Conservation (phyloP, 2,888 invertebrate species). For the Tiliacea aurago region DNA sequence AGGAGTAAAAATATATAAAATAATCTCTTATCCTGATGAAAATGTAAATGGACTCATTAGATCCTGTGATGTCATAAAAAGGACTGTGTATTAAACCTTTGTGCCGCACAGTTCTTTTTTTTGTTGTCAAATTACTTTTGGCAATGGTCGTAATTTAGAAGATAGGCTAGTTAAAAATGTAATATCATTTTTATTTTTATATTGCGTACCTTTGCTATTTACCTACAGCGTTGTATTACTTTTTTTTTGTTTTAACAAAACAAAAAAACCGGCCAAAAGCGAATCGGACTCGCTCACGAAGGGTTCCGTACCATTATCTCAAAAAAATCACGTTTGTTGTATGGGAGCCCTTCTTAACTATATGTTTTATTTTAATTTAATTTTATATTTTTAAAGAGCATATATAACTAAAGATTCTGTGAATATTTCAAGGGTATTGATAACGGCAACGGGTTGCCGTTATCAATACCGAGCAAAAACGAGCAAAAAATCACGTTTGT, state of each 20-base stretch:
- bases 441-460: too few species aligned
- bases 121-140: constrained; percentile 38
- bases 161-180: constrained; percentile 6
- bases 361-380: too few species aligned
- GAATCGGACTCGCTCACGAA: too few species aligned
- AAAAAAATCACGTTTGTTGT: too few species aligned
- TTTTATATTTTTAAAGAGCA: too few species aligned
- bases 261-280: too few species aligned
- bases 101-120: constrained; percentile 4
- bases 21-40: constrained; percentile 57
- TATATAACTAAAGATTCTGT: too few species aligned
- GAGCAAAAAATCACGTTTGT: too few species aligned
- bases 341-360: too few species aligned
- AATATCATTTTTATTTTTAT: background rate
- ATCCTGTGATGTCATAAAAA: constrained; percentile 49
- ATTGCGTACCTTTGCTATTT: background rate
- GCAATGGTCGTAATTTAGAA: constrained; percentile 36
- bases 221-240: background rate
- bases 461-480: too few species aligned
- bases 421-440: too few species aligned
- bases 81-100: constrained; percentile 29
- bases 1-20: constrained; percentile 49
- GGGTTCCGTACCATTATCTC: too few species aligned
- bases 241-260: background rate
- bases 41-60: constrained; percentile 58